Evolutionary conservation across 2,113 vertebrate genomes (phyloP), one percentile per base, ranked within the genome.

Genomic region (Coracopsis vasa): DNA sequence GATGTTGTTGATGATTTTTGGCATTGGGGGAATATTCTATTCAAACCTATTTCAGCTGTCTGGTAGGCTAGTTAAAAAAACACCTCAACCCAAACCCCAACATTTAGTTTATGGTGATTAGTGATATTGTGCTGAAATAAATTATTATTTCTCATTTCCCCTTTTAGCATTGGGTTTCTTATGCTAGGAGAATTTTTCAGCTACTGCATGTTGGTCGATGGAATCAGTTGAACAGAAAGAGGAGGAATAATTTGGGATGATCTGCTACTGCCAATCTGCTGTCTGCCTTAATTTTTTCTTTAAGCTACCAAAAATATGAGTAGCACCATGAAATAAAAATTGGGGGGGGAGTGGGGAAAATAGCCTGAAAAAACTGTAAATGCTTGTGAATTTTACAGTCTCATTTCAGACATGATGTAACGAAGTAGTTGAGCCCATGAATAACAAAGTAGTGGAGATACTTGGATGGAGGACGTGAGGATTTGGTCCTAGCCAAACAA

Each of bases 321-420:
- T 86, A 67, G 11, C 23, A 61, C 42, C 21, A 37, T 62, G 42
- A 16, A 71, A 70, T 58, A 16, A 16, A 45, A 66, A 28, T 2
- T 3, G 14, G 41, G 29, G 13, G 2, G 51, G 11, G 7, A 0
- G 23, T 5, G 0, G 18, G 0, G 8, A 47, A 10, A 53, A 31
- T 7, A 24, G 50, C 19, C 14, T 61, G 23, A 54, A 87, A 84
- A 72, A 74, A 19, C 11, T 53, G 13, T 56, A 74, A 61, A 45
- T 66, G 13, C 31, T 70, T 81, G 33, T 62, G 51, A 70, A 42
- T 81, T 91, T 80, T 73, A 28, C 8, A 56, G 13, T 86, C 33
- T 80, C 0, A 0, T 82, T 90, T 35, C 35, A 75, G 39, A 72
- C 14, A 15, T 27, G 50, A 47, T 37, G 24, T 53, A 67, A 74